These are phyloP conservation scores for Archaeoteleia sp. DNA, from an alignment of 2,888 invertebrate genomes.

Conservation along the genomic window DNA sequence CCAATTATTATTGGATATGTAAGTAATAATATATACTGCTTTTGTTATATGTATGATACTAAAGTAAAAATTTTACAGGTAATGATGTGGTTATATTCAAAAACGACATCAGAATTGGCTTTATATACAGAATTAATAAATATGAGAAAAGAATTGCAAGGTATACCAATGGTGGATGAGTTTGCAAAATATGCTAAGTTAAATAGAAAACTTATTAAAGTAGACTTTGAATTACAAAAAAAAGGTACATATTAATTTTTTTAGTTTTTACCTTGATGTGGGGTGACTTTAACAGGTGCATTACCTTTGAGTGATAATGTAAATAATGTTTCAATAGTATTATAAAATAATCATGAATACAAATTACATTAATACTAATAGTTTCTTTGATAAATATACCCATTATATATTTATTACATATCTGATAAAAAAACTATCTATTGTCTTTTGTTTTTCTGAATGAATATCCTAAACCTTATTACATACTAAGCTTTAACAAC, in stretches of 20 bases:
- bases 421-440: too few species aligned
- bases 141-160: conserved; percentile 67
- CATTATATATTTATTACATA: too few species aligned
- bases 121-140: conserved; percentile 59
- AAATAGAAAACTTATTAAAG: conserved; percentile 68
- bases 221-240: conserved; percentile 64
- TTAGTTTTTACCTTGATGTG: too few species aligned
- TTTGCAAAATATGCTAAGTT: conserved; percentile 74
- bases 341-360: too few species aligned
- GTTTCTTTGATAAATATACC: too few species aligned
- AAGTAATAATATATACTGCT: conserved; percentile 51
- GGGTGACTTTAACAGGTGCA: conserved; percentile 3
- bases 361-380: too few species aligned
- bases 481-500: too few species aligned
- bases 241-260: conserved; percentile 68
- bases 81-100: conserved; percentile 54
- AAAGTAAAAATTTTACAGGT: conserved; percentile 56
- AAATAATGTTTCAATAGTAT: conserved; percentile 16
- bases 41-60: conserved; percentile 9
- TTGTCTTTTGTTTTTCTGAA: too few species aligned
- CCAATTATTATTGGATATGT: conserved; percentile 66
- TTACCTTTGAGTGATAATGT: conserved; percentile 2
- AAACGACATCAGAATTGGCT: conserved; percentile 54
- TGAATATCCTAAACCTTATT: too few species aligned
- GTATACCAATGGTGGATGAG: conserved; percentile 72